Percentiles rank a stretch among this genome's conserved stretches.
Evolutionary conservation across 2,113 vertebrate genomes (phyloP).

Genomic region (Danionella cerebrum): DNA sequence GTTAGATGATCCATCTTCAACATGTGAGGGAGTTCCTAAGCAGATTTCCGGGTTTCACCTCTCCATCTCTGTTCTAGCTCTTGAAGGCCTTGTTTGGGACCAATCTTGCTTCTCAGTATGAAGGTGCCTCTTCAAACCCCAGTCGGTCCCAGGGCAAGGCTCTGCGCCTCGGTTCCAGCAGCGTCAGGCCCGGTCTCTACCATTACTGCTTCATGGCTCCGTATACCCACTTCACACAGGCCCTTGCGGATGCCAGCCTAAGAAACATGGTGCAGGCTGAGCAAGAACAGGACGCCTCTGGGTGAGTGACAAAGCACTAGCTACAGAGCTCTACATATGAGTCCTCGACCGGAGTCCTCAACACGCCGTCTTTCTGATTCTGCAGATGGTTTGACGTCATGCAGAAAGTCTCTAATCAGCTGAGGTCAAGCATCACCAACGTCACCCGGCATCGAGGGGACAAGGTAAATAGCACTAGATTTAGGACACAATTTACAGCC

Average conservation of each 20-base stretch:
- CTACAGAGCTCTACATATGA: too few relatives aligned
- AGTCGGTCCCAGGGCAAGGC: slow-evolving; percentile 82
- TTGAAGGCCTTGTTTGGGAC: slow-evolving; percentile 95
- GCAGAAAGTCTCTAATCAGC: slow-evolving; percentile 87
- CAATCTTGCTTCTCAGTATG: slow-evolving; percentile 90
- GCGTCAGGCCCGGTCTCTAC: slow-evolving; percentile 82
- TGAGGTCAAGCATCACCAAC: slow-evolving; percentile 80
- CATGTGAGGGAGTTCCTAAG: background rate
- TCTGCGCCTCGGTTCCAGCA: slow-evolving; percentile 89
- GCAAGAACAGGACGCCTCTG: slow-evolving; percentile 83
- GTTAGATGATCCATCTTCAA: slow-evolving; percentile 48
- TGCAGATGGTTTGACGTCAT: slow-evolving; percentile 95
- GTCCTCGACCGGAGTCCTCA: too few relatives aligned
- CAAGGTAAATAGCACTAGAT: slow-evolving; percentile 69
- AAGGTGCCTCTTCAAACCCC: slow-evolving; percentile 76
- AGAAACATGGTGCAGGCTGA: slow-evolving; percentile 94
- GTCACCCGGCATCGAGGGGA: slow-evolving; percentile 84
- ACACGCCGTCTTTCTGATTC: background rate
- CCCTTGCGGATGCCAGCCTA: slow-evolving; percentile 89
- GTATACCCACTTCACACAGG: slow-evolving; percentile 96
- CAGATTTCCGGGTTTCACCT: background rate
- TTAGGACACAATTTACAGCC: too few relatives aligned
- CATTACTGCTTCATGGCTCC: slow-evolving; percentile 99
- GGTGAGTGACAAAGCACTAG: slow-evolving; percentile 62
- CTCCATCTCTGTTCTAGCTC: slow-evolving; percentile 57